A percentile compares a stretch with the other conserved stretches of the same genome.
phyloP scores from a whole-genome alignment of 2,113 vertebrate genomes.

The Callopanchax toddi region DNA sequence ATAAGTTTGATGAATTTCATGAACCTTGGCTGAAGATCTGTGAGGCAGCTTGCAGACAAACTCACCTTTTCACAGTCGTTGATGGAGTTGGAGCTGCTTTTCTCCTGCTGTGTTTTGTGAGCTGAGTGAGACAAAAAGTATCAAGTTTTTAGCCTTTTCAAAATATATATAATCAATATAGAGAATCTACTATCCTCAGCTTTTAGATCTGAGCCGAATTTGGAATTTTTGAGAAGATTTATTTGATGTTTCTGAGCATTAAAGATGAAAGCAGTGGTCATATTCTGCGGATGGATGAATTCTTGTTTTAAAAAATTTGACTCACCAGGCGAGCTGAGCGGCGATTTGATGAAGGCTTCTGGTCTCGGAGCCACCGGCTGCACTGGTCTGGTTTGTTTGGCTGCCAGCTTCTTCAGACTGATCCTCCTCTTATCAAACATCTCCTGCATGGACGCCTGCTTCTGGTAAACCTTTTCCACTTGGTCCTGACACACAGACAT shows the following conservation, averaged over 20 bases:
- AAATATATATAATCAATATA: no score
- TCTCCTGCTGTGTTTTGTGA: slow-evolving; percentile 77
- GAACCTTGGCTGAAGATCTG: background rate
- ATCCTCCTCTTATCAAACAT: slow-evolving; percentile 95
- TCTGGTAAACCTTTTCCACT: slow-evolving; percentile 91
- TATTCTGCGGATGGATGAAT: no score
- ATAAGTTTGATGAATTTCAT: background rate
- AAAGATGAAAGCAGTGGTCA: no score
- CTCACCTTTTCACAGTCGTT: slow-evolving; percentile 84
- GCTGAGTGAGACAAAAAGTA: slow-evolving; percentile 40
- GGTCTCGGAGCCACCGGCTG: slow-evolving; percentile 97
- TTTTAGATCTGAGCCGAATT: no score
- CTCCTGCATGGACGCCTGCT: slow-evolving; percentile 91
- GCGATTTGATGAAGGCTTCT: slow-evolving; percentile 90
- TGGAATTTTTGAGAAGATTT: no score
- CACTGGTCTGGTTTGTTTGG: slow-evolving; percentile 94
- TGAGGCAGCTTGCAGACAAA: background rate
- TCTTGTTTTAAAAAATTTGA: background rate
- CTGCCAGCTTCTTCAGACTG: slow-evolving; percentile 95
- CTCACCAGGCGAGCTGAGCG: slow-evolving; percentile 85
- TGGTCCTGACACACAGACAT: slow-evolving; percentile 81
- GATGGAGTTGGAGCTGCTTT: slow-evolving; percentile 45
- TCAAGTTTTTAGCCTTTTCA: no score
- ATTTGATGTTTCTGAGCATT: no score
- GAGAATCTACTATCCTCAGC: no score